Conservation (phyloP, 2,888 invertebrate species). For the Dendrolimus houi region DNA sequence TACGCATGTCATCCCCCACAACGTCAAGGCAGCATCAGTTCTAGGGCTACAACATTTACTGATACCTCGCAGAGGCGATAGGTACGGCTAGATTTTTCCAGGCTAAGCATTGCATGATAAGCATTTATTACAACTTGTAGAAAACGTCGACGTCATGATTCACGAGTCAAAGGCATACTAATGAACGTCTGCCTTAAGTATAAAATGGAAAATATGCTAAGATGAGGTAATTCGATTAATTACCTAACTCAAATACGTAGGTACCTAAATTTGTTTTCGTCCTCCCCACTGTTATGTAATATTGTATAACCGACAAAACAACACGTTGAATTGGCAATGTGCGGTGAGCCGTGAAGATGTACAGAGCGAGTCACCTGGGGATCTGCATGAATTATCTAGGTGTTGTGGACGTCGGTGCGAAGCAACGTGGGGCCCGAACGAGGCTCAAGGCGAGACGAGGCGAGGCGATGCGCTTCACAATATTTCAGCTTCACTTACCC, state of each 20-base stretch:
- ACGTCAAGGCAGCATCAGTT: too few relatives aligned
- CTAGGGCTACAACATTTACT: too few relatives aligned
- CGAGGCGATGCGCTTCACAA: background rate
- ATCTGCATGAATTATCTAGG: constrained; percentile 29
- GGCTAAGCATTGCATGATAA: too few relatives aligned
- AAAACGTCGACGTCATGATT: too few relatives aligned
- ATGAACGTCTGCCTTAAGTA: too few relatives aligned
- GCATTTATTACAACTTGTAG: too few relatives aligned
- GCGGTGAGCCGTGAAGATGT: constrained; percentile 21
- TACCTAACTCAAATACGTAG: constrained; percentile 21
- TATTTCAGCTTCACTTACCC: background rate
- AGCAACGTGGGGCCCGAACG: background rate
- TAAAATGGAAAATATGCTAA: too few relatives aligned
- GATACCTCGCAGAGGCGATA: too few relatives aligned
- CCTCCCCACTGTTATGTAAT: constrained; percentile 11
- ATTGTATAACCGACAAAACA: constrained; percentile 21
- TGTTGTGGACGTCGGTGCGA: constrained; percentile 12
- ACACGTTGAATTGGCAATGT: constrained; percentile 24
- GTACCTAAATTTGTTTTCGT: background rate
- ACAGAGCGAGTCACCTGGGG: constrained; percentile 28
- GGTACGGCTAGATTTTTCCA: too few relatives aligned
- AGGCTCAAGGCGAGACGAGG: too few relatives aligned
- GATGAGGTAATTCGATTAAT: constrained; percentile 5
- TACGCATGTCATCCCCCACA: too few relatives aligned
- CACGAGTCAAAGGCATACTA: too few relatives aligned